Evolutionary conservation across 2,113 vertebrate species (phyloP), one percentile per base, ranked within the genome.

Genomic region (Empidonax traillii): DNA sequence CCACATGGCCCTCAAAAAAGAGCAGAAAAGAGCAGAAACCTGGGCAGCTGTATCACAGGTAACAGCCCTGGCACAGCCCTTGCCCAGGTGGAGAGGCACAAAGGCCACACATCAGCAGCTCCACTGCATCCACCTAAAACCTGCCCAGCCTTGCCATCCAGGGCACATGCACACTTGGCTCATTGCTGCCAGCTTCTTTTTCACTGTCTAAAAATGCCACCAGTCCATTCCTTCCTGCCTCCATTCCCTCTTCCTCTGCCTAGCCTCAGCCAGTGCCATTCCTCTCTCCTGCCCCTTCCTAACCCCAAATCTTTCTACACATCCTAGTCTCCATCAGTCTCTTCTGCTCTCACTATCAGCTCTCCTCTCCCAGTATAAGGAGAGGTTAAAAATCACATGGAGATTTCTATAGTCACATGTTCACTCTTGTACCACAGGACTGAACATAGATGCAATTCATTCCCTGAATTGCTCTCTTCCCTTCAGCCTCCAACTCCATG

Each of bases 321-420:
- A 2, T 41, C 43, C 63, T 61, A 31, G 7, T 12, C 37, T 46
- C 41, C 46, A 20, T 20, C 0, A 0, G 7, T 74, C 18, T 28
- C 44, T n/a, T 17, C 39, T 31, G 17, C 24, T 58, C 10, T 71
- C 2, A 2, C 49, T 53, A 55, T 41, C 51, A 24, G 1, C 16
- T 75, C 31, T 28, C 23, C 22, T 76, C 35, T 63, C 33, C 16
- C 1, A 3, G 46, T 3, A 17, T 1, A 46, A 0, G 7, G 83
- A 69, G 18, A 83, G 76, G 21, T 28, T 47, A 84, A 88, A 80
- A 69, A 65, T 39, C 59, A 14, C 19, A 31, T 1, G 3, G 35
- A 63, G 46, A 25, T 5, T 3, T 66, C 23, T n/a, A 37, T 18
- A 73, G 56, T 5, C 12, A 28, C 30, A 39, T 71, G 18, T 7